These are phyloP conservation scores for Lithophane semibrunnea DNA, from an alignment of 2,888 invertebrate species.

Conservation along the genomic window DNA sequence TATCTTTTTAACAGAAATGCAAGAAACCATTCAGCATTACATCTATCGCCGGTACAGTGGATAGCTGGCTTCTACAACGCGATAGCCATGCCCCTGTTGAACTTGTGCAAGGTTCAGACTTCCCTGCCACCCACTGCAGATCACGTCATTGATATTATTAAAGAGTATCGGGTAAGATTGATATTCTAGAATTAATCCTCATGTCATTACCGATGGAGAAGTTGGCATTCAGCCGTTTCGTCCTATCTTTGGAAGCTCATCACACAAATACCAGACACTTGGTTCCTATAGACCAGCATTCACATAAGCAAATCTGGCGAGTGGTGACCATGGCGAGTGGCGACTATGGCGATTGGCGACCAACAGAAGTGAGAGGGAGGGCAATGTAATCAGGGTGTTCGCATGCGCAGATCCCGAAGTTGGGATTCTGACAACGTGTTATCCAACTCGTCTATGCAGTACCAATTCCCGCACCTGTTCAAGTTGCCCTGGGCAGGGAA, in stretches of 20 bases:
- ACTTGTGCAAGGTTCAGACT: constrained; percentile 76
- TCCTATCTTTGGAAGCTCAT: too few relatives aligned
- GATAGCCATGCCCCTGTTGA: constrained; percentile 66
- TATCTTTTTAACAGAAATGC: constrained; percentile 24
- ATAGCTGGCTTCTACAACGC: constrained; percentile 74
- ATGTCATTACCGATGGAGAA: background rate
- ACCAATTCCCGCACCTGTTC: too few relatives aligned
- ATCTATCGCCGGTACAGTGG: constrained; percentile 81
- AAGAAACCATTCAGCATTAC: constrained; percentile 63
- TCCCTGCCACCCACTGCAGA: constrained; percentile 74
- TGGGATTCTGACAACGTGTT: background rate
- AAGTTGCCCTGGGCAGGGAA: background rate
- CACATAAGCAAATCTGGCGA: background rate
- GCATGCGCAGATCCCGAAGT: too few relatives aligned
- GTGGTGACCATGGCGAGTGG: too few relatives aligned
- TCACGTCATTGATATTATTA: constrained; percentile 81
- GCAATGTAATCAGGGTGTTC: background rate
- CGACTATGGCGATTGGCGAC: too few relatives aligned
- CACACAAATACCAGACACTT: background rate
- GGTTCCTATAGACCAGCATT: background rate
- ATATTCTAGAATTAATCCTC: background rate
- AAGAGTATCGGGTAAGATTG: constrained; percentile 79
- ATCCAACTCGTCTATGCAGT: too few relatives aligned
- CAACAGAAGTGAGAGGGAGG: background rate
- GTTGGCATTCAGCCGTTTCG: background rate